These are phyloP conservation scores for Drosophila varians DNA, from an alignment of 1,140 invertebrate genomes.

Conservation along the genomic window DNA sequence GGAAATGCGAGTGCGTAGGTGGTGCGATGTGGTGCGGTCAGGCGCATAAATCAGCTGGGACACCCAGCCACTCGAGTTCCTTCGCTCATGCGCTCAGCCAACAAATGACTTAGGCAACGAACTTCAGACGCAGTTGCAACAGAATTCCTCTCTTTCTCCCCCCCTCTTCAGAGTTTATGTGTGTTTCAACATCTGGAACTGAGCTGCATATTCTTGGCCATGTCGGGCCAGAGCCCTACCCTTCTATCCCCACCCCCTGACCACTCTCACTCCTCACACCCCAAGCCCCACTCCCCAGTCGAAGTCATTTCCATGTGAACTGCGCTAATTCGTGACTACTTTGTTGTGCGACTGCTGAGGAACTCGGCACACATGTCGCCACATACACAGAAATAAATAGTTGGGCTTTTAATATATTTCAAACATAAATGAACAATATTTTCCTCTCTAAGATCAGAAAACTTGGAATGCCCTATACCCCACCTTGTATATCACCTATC, in stretches of 20 bases:
- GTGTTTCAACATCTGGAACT: slow-evolving; percentile 65
- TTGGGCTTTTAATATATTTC: not conserved
- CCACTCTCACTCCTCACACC: not conserved
- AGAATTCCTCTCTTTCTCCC: slow-evolving; percentile 59
- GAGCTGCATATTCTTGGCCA: slow-evolving; percentile 63
- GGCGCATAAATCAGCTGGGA: slow-evolving; percentile 73
- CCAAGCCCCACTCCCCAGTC: not conserved
- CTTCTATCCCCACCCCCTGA: slow-evolving; percentile 12
- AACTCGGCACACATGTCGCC: slow-evolving; percentile 14
- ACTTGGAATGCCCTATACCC: slow-evolving; percentile 21
- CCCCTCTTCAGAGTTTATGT: slow-evolving; percentile 26
- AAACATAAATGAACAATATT: not conserved
- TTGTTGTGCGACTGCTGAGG: slow-evolving; percentile 58
- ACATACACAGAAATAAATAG: slow-evolving; percentile 11
- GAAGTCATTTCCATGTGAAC: slow-evolving; percentile 43
- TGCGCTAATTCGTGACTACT: slow-evolving; percentile 80
- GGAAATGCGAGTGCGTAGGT: slow-evolving; percentile 60
- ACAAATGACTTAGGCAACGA: slow-evolving; percentile 80
- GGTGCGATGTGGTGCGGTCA: slow-evolving; percentile 55
- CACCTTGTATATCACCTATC: not conserved
- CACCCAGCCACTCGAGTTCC: slow-evolving; percentile 56
- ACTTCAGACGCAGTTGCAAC: slow-evolving; percentile 65
- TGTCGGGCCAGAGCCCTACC: slow-evolving; percentile 42
- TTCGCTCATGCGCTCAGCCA: slow-evolving; percentile 71
- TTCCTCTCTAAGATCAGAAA: not conserved